Percentiles rank a stretch among this genome's conserved stretches.
These are phyloP conservation scores for Pherbina coryleti DNA, from an alignment of 2,888 invertebrate species.

Conservation along the genomic window DNA sequence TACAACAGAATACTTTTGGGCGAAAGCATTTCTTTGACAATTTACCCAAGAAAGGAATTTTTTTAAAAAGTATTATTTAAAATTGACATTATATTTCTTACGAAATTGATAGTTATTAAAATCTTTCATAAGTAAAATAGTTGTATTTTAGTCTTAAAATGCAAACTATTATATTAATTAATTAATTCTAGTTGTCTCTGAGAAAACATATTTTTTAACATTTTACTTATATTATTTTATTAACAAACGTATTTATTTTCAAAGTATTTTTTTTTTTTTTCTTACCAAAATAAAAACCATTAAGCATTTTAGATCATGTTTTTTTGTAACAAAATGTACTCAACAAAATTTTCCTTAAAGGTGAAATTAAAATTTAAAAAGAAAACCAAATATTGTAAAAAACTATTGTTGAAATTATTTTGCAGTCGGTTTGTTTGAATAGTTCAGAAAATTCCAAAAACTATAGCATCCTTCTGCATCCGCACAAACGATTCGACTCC, in stretches of 20 bases:
- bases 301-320: constrained; percentile 13
- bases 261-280: constrained; percentile 19
- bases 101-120: no score
- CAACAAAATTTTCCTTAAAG: not conserved
- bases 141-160: constrained; percentile 17
- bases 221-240: constrained; percentile 9
- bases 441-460: not conserved
- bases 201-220: not conserved
- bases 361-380: not conserved
- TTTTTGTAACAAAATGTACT: not conserved
- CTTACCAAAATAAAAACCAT: constrained; percentile 28
- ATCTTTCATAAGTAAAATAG: not conserved
- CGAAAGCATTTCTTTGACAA: not conserved
- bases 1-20: not conserved
- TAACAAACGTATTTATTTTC: constrained; percentile 26
- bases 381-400: not conserved
- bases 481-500: no score
- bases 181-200: constrained; percentile 8
- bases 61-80: no score
- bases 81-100: no score
- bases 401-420: not conserved
- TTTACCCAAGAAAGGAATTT: not conserved
- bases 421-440: not conserved
- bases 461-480: no score
- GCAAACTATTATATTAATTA: constrained; percentile 17